Base-by-base conservation (phyloP, 2,797 vertebrate genomes). In the Microchirus variegatus region DNA sequence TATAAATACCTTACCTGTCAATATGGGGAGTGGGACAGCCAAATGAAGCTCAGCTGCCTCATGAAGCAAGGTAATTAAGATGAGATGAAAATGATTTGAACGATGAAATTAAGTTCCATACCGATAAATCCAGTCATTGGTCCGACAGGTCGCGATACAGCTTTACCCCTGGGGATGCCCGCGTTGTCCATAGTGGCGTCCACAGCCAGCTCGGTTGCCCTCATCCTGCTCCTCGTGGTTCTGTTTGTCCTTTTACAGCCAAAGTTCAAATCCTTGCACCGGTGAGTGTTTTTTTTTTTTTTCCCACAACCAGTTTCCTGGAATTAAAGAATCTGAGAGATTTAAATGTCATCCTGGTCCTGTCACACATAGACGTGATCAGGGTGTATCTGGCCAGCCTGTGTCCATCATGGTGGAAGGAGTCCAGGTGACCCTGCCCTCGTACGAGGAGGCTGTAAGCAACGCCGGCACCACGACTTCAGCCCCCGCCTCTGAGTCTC, bases 341-440 rank as follows among this genome's bases (percentile, higher is more conserved):
- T 66, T 66, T 16, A 54, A 53, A 63, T n/a, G 26, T 16, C 54
- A 4, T n/a, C 46, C 13, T 62, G 8, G 3, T 69, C 10, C 42
- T 52, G n/a, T 15, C 56, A 15, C n/a, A 37, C 56, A 18, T 69
- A 98, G 97, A 75, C 94, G 96, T 63, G 97, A 98, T 78, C 94
- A 93, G 61, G 94, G 95, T 3, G 91, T 96, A 45, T 93, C 94
- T 2, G 95, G 96, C 22, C 96, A 98, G 81, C 95, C 95, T 1
- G 95, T 97, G 53, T 97, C 97, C 4, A 97, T 99, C 83, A 91
- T 97, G 93, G 97, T 99, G 80, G 97, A 98, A 72, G 97, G 97
- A 38, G 96, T 99, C 57, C 96, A 97, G 67, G 97, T 99, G 61
- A 92, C 95, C 13, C 87, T 99, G 58, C 97, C 97, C 0, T 97